Evolutionary conservation across 2,113 vertebrate species (phyloP).

Genomic region (Orycteropus afer): DNA sequence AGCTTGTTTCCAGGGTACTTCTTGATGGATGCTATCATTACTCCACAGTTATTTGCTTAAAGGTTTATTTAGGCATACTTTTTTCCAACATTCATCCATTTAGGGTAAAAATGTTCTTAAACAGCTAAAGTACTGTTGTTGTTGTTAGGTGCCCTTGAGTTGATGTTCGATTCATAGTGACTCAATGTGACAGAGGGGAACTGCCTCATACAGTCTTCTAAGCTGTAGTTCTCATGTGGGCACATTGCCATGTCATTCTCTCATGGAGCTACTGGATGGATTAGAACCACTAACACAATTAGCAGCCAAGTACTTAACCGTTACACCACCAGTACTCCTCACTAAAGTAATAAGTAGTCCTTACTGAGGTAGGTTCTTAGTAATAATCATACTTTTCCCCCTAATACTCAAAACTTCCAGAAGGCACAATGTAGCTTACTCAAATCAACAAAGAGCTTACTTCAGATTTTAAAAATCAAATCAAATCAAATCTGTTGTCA

Average conservation of each 20-base stretch:
- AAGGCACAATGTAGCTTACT: not conserved
- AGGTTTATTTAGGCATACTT: slow-evolving; percentile 49
- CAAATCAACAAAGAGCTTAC: not conserved
- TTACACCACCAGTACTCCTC: not conserved
- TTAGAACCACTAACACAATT: not conserved
- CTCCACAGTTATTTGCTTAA: slow-evolving; percentile 58
- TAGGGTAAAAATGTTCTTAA: not conserved
- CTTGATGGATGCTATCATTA: slow-evolving; percentile 52
- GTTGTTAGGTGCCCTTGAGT: not conserved
- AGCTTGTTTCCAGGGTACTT: slow-evolving; percentile 35
- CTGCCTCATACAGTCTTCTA: not conserved
- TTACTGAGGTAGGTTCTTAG: not conserved
- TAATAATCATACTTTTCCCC: not conserved
- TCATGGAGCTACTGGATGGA: not conserved
- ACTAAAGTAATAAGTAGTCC: not conserved
- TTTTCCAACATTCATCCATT: not conserved
- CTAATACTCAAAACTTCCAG: not conserved
- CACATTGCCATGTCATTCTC: not conserved
- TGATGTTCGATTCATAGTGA: not conserved
- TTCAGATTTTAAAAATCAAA: not conserved
- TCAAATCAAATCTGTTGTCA: not conserved
- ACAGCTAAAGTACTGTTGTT: not conserved
- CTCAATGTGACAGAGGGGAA: not conserved
- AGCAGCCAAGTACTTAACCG: not conserved
- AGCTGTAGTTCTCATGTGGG: not conserved